A percentile compares a stretch with the other conserved stretches of the same genome.
Evolutionary conservation across 2,888 invertebrate genomes (phyloP).

Genomic region (Dynastes hyllus): DNA sequence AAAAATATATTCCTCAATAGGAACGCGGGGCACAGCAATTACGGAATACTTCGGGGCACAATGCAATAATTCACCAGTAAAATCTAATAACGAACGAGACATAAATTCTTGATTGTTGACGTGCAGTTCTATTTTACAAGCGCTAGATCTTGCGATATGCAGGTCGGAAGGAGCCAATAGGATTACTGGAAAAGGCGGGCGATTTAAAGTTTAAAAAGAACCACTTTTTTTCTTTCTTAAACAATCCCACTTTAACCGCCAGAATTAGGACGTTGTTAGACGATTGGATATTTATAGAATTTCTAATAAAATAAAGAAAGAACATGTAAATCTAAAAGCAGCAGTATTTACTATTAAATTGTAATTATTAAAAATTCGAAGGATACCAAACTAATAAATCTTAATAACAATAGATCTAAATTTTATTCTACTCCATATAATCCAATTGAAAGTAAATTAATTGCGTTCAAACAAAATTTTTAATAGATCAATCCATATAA

Average conservation of each 20-base stretch:
- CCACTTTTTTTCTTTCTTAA: not conserved
- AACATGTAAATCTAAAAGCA: no score
- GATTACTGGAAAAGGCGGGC: slow-evolving; percentile 26
- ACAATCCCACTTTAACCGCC: not conserved
- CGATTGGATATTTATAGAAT: no score
- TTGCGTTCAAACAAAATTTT: no score
- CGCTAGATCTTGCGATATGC: slow-evolving; percentile 68
- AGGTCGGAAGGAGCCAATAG: slow-evolving; percentile 56
- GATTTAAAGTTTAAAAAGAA: slow-evolving; percentile 19
- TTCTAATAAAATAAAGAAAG: no score
- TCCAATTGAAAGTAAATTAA: no score
- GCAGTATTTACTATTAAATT: no score
- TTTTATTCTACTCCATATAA: no score
- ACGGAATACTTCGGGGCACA: slow-evolving; percentile 33
- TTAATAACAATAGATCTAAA: no score
- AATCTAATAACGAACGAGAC: slow-evolving; percentile 65
- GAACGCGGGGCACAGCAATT: slow-evolving; percentile 56
- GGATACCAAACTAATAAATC: no score
- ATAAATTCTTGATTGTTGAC: slow-evolving; percentile 69
- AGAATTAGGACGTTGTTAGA: no score
- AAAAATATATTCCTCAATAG: slow-evolving; percentile 60
- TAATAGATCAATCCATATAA: no score
- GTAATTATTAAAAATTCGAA: no score
- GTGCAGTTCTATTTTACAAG: slow-evolving; percentile 70
- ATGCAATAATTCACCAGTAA: slow-evolving; percentile 57